Percentiles rank a stretch among this genome's conserved stretches.
Conservation (phyloP, 2,888 invertebrate species). For the Cistogaster globosa region DNA sequence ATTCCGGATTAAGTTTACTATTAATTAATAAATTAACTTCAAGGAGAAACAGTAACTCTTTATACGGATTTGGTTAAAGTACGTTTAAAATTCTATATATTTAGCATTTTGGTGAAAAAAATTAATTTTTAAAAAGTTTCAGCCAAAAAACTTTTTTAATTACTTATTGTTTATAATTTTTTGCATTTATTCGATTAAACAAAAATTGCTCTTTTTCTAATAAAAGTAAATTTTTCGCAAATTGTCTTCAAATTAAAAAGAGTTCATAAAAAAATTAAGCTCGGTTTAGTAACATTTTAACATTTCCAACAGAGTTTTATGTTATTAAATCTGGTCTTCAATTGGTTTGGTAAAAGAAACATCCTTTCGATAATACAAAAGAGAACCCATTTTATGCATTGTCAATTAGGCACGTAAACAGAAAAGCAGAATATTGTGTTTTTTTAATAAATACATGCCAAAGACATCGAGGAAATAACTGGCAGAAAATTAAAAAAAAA, state of each 20-base stretch:
- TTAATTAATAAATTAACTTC: no score
- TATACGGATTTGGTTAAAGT: no score
- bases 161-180: no score
- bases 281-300: neutral
- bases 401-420: conserved; percentile 63
- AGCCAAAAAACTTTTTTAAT: no score
- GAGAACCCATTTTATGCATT: conserved; percentile 44
- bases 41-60: no score
- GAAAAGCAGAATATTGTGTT: conserved; percentile 44
- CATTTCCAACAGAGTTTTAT: conserved; percentile 38
- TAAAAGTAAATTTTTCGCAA: neutral
- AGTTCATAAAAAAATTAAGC: neutral
- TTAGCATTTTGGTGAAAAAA: no score
- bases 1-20: no score
- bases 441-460: conserved; percentile 35
- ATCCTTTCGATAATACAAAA: conserved; percentile 36
- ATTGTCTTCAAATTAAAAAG: neutral
- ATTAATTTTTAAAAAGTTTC: no score
- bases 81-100: no score
- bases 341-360: conserved; percentile 17
- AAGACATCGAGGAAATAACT: conserved; percentile 56
- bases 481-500: conserved; percentile 62
- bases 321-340: conserved; percentile 47
- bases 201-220: no score
- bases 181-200: no score